These are phyloP conservation scores for Conopomorpha cramerella DNA, from an alignment of 1,140 invertebrate genomes.

Conservation along the genomic window DNA sequence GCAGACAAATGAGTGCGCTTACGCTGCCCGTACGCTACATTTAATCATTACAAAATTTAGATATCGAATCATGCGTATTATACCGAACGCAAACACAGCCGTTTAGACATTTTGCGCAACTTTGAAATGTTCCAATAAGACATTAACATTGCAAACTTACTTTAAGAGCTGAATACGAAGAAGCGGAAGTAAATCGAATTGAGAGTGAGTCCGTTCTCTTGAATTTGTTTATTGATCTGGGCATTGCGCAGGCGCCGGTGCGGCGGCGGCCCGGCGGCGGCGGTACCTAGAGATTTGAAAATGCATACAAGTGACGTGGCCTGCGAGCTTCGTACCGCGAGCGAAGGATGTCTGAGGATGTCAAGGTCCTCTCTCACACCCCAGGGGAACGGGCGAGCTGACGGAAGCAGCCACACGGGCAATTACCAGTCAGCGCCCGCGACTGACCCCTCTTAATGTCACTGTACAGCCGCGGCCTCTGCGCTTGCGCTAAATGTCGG, in stretches of 20 bases:
- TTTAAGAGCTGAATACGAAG: too few relatives aligned
- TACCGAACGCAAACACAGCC: too few relatives aligned
- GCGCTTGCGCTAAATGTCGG: slow-evolving; percentile 15
- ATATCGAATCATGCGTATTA: background rate
- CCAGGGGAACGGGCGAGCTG: background rate
- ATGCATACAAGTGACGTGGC: background rate
- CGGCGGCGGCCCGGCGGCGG: too few relatives aligned
- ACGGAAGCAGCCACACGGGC: background rate
- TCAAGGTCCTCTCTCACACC: background rate
- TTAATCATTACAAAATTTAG: background rate
- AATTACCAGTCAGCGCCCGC: slow-evolving; percentile 3
- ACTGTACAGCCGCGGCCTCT: slow-evolving; percentile 6
- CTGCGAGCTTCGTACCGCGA: background rate
- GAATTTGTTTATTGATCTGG: too few relatives aligned
- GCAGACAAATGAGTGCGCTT: background rate
- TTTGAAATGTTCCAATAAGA: background rate
- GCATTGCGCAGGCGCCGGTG: too few relatives aligned
- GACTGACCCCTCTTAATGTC: slow-evolving; percentile 3
- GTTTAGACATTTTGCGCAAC: background rate
- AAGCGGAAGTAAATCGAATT: too few relatives aligned
- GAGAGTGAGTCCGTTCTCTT: too few relatives aligned
- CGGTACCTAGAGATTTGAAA: background rate
- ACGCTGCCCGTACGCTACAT: background rate
- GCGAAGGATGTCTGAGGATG: background rate
- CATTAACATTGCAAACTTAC: background rate